Percentiles rank a stretch among this genome's conserved stretches.
These are phyloP conservation scores for Sycophila sp. DNA, from an alignment of 1,140 invertebrate genomes.

Conservation along the genomic window DNA sequence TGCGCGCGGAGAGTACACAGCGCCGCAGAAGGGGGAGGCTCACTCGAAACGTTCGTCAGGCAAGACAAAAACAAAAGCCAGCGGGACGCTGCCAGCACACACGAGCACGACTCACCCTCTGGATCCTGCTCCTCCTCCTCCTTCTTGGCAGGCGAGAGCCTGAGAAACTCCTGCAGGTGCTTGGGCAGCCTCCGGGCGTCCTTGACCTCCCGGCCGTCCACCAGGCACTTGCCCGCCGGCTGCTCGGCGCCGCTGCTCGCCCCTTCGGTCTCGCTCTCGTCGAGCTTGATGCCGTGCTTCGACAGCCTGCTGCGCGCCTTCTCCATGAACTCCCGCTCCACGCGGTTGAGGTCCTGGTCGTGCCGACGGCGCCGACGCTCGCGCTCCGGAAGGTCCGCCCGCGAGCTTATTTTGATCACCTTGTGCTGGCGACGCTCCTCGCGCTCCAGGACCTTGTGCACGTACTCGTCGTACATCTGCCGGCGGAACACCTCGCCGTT, in stretches of 20 bases:
- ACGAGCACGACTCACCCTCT: conserved; percentile 40
- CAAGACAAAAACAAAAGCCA: conserved; percentile 3
- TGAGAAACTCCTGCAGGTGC: conserved; percentile 78
- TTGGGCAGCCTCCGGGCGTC: conserved; percentile 74
- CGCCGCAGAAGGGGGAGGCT: too few relatives aligned
- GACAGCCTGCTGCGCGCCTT: conserved; percentile 72
- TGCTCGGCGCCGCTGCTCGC: conserved; percentile 48
- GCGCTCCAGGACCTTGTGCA: conserved; percentile 80
- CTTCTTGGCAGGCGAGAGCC: conserved; percentile 55
- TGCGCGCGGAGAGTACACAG: too few relatives aligned
- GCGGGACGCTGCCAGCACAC: too few relatives aligned
- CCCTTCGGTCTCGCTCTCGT: conserved; percentile 65
- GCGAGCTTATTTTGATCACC: conserved; percentile 76
- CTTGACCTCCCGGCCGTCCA: conserved; percentile 71
- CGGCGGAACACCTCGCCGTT: conserved; percentile 76
- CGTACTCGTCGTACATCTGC: conserved; percentile 85
- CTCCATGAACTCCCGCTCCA: conserved; percentile 79
- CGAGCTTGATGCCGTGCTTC: conserved; percentile 70
- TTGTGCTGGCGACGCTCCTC: conserved; percentile 80
- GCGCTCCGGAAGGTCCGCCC: conserved; percentile 47
- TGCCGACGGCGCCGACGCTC: background rate
- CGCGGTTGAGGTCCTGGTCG: conserved; percentile 64
- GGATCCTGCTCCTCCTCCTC: conserved; percentile 65
- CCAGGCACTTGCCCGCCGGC: conserved; percentile 64
- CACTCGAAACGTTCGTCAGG: too few relatives aligned